Base-by-base conservation (phyloP, 64 coral and sea anemone species). In the Astreopora myriophthalma region DNA sequence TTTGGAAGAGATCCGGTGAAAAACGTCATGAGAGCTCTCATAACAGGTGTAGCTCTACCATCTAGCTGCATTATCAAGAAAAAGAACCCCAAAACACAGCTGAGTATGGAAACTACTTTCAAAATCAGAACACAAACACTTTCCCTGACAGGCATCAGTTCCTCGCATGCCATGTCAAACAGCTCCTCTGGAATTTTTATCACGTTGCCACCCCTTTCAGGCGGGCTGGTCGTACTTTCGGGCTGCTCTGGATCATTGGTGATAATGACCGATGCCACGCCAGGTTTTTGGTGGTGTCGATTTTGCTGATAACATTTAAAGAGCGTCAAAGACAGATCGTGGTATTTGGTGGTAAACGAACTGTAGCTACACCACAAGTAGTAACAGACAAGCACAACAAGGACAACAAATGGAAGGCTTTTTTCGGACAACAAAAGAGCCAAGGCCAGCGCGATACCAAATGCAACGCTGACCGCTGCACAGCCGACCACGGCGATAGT, bases 291-390 rank as follows among this genome's bases (percentile, higher is more conserved):
- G 9, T 46, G 0, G 3, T 30, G 8, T 25, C n/a, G 37, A 5
- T 20, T 16, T 52, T 33, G 6, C 7, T 80, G 31, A 16, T 60
- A 60, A 22, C 10, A 29, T 34, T 58, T 34, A 22, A 34, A 60
- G 2, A 80, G 19, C 14, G 29, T 22, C n/a, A 80, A 13, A 22
- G 49, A 14, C 19, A 80, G 76, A 32, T 80, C 76, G 2, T 80
- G 76, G 29, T 80, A 80, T 80, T 34, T 58, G 27, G 57, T 80
- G 7, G 49, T 60, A 34, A 80, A 80, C 34, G 49, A 61, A 48
- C 76, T 80, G 48, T 80, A 80, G 48, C 76, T 80, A 34, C 48
- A 33, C 76, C 48, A 80, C 13, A 60, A 8, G 17, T 80, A 80
- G 22, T 80, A 80, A 0, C 16, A 61, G 7, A 80, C 49, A 58